Percentiles rank a stretch among this genome's conserved stretches.
phyloP scores from a whole-genome alignment of 92 coral and sea anemone species.

The Phenganax stokvisi region DNA sequence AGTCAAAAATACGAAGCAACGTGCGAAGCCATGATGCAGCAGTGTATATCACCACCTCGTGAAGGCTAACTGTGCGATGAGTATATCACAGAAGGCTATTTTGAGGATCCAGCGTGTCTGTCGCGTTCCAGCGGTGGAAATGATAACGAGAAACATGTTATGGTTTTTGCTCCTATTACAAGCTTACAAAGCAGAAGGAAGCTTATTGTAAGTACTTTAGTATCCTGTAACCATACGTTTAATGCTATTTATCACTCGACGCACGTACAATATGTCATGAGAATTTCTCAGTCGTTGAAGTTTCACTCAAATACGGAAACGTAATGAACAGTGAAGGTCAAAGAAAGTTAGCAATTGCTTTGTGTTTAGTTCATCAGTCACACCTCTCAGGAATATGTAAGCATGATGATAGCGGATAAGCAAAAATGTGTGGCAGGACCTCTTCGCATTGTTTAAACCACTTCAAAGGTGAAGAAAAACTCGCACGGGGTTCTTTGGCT shows the following conservation, averaged over 20 bases:
- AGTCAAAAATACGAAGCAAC: constrained; percentile 12
- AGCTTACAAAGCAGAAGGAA: constrained; percentile 20
- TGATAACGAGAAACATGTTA: not conserved
- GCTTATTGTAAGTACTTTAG: constrained; percentile 21
- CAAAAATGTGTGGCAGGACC: not conserved
- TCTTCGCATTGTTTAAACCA: constrained; percentile 2
- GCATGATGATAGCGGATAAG: not conserved
- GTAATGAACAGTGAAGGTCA: too few species aligned
- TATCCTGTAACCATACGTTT: not conserved
- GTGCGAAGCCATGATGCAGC: not conserved
- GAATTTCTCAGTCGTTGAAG: too few species aligned
- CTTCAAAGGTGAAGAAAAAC: constrained; percentile 15
- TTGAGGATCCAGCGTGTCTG: not conserved
- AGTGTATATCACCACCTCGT: not conserved
- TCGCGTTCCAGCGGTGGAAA: not conserved
- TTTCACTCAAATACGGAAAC: too few species aligned
- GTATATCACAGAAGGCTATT: not conserved
- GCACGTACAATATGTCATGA: not conserved
- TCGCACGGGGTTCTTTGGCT: not conserved
- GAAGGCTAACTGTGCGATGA: constrained; percentile 5
- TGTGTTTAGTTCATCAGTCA: not conserved
- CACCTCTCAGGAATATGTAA: not conserved
- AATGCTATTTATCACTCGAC: constrained; percentile 12
- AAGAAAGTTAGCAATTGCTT: not conserved
- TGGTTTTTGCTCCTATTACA: constrained; percentile 12